phyloP scores from a whole-genome alignment of 2,797 vertebrate genomes.

The Sphenopsis melanotis region DNA sequence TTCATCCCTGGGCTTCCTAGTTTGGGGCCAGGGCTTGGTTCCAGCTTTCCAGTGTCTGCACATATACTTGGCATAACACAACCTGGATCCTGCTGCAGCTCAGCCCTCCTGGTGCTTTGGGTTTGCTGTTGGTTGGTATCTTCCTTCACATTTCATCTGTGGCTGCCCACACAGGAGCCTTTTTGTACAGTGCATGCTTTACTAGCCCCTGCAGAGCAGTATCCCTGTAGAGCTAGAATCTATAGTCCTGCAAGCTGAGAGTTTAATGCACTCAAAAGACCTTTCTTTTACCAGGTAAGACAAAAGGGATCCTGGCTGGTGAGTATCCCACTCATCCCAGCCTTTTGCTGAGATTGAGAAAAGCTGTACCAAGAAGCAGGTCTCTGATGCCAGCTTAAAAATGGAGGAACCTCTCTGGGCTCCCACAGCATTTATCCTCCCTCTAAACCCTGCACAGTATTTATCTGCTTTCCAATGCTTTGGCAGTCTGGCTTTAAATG shows the following conservation, averaged over 20 bases:
- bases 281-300: not conserved
- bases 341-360: not conserved
- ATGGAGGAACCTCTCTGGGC: not conserved
- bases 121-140: not conserved
- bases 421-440: not conserved
- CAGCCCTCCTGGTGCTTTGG: not conserved
- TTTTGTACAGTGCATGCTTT: not conserved
- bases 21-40: not conserved
- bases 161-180: not conserved
- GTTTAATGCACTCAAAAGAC: not conserved
- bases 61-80: not conserved
- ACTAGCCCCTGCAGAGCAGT: not conserved
- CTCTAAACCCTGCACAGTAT: not conserved
- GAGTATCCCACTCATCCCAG: not conserved
- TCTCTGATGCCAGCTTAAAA: not conserved
- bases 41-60: conserved; percentile 5
- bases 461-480: not conserved
- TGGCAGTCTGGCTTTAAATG: conserved; percentile 6
- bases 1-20: not conserved
- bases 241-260: not conserved
- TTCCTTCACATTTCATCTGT: not conserved
- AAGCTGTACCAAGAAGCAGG: not conserved
- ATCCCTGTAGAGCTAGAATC: not conserved
- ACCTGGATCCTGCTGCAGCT: not conserved
- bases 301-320: not conserved